Evolutionary conservation across 2,797 vertebrate genomes (phyloP), one percentile per base, ranked within the genome.

Genomic region (Eulemur rubriventer): DNA sequence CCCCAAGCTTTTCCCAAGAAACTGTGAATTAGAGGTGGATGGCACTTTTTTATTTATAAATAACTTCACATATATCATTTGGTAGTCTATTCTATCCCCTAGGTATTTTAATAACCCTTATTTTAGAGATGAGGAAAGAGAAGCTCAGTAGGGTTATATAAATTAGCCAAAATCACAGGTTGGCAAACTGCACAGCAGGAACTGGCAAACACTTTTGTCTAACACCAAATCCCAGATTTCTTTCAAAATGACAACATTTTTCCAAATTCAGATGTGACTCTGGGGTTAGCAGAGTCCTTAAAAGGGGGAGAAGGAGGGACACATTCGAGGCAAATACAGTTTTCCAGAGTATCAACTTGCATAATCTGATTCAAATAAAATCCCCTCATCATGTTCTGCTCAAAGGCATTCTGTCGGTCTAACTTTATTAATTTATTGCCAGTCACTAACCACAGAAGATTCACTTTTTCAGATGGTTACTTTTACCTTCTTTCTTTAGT

Each of bases 1-100:
- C 22, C 84, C 92, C 73, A 90, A 35, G 26, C 41, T 95, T 95
- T 52, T 65, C 41, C 35, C n/a, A 17, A 80, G 67, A 80, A 72
- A 35, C 30, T 13, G 52, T 86, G 83, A 92, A 52, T 52, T 69
- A 55, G 24, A 92, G 43, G 41, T 48, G 18, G 72, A 91, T 41
- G 22, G 35, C 24, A 20, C 57, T 96, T 79, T 79, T 52, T 82
- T 94, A 87, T 55, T 43, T 96, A 73, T 67, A 93, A 83, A 93
- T 72, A 91, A 95, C 63, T 89, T 86, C 91, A 78, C 84, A 84
- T 52, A 6, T 55, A 61, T 82, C 63, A 38, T 57, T 89, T 55
- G 78, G 82, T 84, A 89, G 85, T 83, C 72, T 91, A 22, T 12
- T 30, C n/a, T 17, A 24, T 46, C 70, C 17, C 48, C 26, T 2